A percentile compares a stretch with the other conserved stretches of the same genome.
Evolutionary conservation across 2,797 vertebrate species (phyloP).

Genomic region (Lophotriccus pileatus): DNA sequence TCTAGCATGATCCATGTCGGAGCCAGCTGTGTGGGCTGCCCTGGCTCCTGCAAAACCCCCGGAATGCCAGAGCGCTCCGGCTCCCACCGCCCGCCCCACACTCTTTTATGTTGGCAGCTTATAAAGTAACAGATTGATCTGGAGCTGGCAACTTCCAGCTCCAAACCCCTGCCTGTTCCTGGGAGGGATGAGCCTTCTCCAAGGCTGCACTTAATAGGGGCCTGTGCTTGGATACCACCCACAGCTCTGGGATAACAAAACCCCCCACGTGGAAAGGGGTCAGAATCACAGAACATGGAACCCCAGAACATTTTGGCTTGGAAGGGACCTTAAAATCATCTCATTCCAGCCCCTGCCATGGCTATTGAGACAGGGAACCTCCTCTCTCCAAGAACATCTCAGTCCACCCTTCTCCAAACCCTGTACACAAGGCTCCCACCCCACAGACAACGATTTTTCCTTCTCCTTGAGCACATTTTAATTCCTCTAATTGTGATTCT

Average conservation of each 20-base stretch:
- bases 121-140: slow-evolving; percentile 20
- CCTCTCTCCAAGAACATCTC: not conserved
- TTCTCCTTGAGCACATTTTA: not conserved
- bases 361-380: not conserved
- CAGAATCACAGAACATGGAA: rapidly evolving
- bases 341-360: not conserved
- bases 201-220: not conserved
- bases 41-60: not conserved
- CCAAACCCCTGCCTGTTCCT: not conserved
- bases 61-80: rapidly evolving
- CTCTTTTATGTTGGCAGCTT: slow-evolving; percentile 36
- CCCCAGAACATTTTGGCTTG: not conserved
- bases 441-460: rapidly evolving
- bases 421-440: not conserved
- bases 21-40: not conserved
- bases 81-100: not conserved
- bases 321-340: not conserved
- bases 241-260: not conserved
- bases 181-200: not conserved
- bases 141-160: not conserved
- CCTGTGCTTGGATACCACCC: slow-evolving; percentile 12
- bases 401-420: not conserved
- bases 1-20: rapidly evolving
- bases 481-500: not conserved
- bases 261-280: rapidly evolving